These are phyloP conservation scores for Cantharis nigra DNA, from an alignment of 2,888 invertebrate genomes.

Conservation along the genomic window DNA sequence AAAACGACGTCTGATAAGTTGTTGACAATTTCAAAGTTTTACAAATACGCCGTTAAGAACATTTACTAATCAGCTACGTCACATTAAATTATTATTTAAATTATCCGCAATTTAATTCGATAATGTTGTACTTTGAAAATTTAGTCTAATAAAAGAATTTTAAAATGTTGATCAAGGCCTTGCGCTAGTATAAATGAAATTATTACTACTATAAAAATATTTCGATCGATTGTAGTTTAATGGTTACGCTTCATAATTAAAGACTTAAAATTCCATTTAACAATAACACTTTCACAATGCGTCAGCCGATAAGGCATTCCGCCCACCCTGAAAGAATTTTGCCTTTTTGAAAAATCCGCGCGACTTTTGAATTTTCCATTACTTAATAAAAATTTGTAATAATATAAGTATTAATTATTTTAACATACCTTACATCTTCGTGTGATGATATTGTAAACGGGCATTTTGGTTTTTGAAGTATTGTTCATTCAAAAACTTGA, in stretches of 20 bases:
- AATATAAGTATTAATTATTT: neutral
- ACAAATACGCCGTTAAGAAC: slow-evolving; percentile 1
- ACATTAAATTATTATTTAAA: neutral
- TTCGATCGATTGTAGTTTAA: neutral
- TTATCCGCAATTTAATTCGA: neutral
- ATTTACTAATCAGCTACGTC: neutral
- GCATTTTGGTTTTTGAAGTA: slow-evolving; percentile 52
- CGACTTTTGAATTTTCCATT: neutral
- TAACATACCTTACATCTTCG: slow-evolving; percentile 64
- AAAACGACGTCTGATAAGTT: slow-evolving; percentile 8
- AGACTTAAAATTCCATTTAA: neutral
- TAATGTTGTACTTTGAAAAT: neutral
- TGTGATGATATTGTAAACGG: slow-evolving; percentile 66
- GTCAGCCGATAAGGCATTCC: neutral
- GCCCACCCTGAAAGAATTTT: neutral
- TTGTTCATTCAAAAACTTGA: slow-evolving; percentile 21
- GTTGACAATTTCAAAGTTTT: slow-evolving; percentile 4
- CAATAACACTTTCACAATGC: neutral
- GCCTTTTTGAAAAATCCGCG: neutral
- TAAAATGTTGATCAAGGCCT: neutral
- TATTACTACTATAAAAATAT: neutral
- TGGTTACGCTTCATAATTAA: neutral
- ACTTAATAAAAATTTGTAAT: neutral
- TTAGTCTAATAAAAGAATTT: neutral
- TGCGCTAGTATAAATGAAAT: neutral